phyloP scores from a whole-genome alignment of 2,797 vertebrate genomes.

The Alfaro cultratus region DNA sequence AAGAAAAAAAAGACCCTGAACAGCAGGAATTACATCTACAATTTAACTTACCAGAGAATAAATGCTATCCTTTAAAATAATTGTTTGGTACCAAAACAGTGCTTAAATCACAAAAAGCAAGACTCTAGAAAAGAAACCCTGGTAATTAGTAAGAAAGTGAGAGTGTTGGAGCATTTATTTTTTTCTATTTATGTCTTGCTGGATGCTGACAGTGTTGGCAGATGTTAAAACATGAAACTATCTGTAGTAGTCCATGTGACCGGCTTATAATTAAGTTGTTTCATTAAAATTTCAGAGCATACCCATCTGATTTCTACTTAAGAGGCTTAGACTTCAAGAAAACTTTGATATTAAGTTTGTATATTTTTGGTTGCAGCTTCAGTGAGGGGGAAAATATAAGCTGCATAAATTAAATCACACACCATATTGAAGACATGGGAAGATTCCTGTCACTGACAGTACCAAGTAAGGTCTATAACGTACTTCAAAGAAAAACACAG shows the following conservation, averaged over 20 bases:
- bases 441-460: not conserved
- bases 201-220: constrained; percentile 12
- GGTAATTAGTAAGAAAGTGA: not conserved
- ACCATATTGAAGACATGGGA: not conserved
- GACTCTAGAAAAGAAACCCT: not conserved
- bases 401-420: constrained; percentile 1
- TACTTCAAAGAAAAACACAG: not conserved
- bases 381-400: not conserved
- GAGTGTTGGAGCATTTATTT: constrained; percentile 4
- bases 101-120: not conserved
- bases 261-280: constrained; percentile 18
- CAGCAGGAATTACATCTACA: not conserved
- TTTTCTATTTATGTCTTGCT: constrained; percentile 19
- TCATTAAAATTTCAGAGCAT: constrained; percentile 29
- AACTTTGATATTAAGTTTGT: constrained; percentile 5
- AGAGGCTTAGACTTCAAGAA: constrained; percentile 14
- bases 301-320: constrained; percentile 9
- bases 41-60: not conserved
- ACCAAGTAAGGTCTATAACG: not conserved
- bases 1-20: not conserved
- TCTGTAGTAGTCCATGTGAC: constrained; percentile 11
- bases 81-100: not conserved
- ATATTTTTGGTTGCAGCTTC: constrained; percentile 9
- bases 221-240: constrained; percentile 28
- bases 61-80: not conserved